Evolutionary conservation across 2,113 vertebrate genomes (phyloP), one percentile per base, ranked within the genome.

Genomic region (Dipodomys ordii): DNA sequence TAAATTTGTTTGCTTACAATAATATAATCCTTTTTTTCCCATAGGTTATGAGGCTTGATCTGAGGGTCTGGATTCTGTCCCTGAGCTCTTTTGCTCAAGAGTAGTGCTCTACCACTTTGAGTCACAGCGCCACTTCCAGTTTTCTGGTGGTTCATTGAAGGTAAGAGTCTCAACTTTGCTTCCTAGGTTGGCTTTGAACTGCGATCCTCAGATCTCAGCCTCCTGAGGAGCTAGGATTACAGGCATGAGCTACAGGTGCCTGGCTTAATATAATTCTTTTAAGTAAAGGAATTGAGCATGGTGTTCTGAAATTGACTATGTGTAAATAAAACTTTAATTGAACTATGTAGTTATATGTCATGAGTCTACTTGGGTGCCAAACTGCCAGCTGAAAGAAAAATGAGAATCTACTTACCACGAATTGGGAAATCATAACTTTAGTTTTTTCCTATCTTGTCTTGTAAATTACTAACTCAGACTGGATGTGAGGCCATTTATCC

Each of bases 391-490:
- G 39, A 93, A 92, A 64, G 46, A 30, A 68, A 30, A 72, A 49
- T 80, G 18, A 90, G 49, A 35, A 69, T 6, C 25, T 19, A 85
- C 7, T 87, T 32, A 77, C 11, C 19, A 82, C 88, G 23, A 71
- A 16, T 49, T 72, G 32, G 27, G 44, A 15, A 5, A n/a, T 62
- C 22, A 73, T 62, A 90, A 72, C 7, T 91, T 92, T 91, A 19
- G 83, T 92, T 93, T 60, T 22, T 78, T 92, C n/a, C 53, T 73
- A 2, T 91, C 22, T 77, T 91, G 25, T 84, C 96, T 91, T 94
- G 89, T 90, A 67, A 88, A 80, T 77, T 95, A 89, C 65, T 78
- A 27, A 95, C 19, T 73, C 23, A 7, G 4, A 85, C 3, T 92
- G 39, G 92, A 86, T 78, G 30, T 89, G 16, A 94, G 39, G 32